A percentile compares a stretch with the other conserved stretches of the same genome.
Evolutionary conservation across 92 coral and sea anemone species (phyloP).

Genomic region (Porites divaricata): DNA sequence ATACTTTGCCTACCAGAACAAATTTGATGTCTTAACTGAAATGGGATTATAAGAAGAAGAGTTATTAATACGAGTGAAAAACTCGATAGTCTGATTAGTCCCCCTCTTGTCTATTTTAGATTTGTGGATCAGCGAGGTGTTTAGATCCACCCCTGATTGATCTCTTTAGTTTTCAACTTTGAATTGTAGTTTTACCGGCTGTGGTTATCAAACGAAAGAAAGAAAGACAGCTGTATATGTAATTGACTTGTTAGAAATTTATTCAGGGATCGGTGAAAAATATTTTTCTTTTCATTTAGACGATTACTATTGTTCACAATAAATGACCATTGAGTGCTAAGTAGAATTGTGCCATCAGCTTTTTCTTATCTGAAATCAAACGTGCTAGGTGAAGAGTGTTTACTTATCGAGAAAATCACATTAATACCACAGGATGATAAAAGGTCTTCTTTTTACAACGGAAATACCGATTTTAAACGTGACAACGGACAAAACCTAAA

Average conservation of each 20-base stretch:
- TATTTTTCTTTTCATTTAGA: background rate
- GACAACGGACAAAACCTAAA: background rate
- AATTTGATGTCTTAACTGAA: too few relatives aligned
- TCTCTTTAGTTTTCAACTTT: background rate
- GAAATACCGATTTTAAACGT: background rate
- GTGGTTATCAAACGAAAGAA: background rate
- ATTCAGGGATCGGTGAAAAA: background rate
- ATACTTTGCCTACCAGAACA: too few relatives aligned
- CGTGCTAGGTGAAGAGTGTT: background rate
- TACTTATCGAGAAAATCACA: slow-evolving; percentile 7
- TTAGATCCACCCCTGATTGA: background rate
- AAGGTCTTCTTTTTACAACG: background rate
- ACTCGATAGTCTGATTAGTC: background rate
- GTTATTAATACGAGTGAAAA: background rate
- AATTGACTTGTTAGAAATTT: background rate
- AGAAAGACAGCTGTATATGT: background rate
- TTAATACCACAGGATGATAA: background rate
- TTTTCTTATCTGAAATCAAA: background rate
- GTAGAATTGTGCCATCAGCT: background rate
- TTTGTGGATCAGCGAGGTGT: background rate
- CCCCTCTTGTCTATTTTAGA: background rate
- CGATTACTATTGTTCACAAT: too few relatives aligned
- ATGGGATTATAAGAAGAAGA: too few relatives aligned
- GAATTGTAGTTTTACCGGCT: background rate
- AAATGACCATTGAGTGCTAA: background rate